Evolutionary conservation across 2,888 invertebrate genomes (phyloP), one percentile per base, ranked within the genome.

Genomic region (Onthophagus sagittarius): DNA sequence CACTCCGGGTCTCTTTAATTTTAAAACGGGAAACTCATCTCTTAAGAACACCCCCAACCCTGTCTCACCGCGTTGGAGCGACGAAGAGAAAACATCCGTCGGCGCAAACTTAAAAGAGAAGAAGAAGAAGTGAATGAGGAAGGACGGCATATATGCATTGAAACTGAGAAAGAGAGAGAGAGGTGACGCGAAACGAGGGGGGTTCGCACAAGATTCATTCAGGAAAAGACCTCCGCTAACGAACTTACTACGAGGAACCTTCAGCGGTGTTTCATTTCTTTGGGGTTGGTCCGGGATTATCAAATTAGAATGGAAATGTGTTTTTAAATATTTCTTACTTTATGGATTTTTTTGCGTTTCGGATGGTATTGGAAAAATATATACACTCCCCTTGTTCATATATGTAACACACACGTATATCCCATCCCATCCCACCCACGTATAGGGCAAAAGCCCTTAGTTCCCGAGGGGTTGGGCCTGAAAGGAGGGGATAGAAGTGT

Each of bases 11-110:
- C 79, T 78, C 82, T 83, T 84, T 84, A 84, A 84, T 84, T 84
- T 84, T 83, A 83, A 84, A 83, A 83, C 82, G 83, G 82, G 82
- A 84, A 83, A 83, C 83, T 84, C 84, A 83, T 84, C 83, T 83
- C 80, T 82, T 82, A 82, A 83, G 83, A 83, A 83, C 83, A 82
- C 82, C 39, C 39, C 3, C 23, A 2, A 23, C 23, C 23, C 23
- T 23, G 23, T 23, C 23, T 23, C 23, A 23, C 23, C 23, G 2
- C 23, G 23, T 23, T 23, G 23, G 23, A 23, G 23, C 23, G 23
- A 23, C 23, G 23, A 3, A 23, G 23, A 23, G 23, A 83, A 83
- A 83, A 83, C 83, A 82, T 82, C 39, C 39, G 67, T 63, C 53
- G 39, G 31, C 53, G 69, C 23, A 23, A 73, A 71, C 62, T 62